A percentile compares a stretch with the other conserved stretches of the same genome.
phyloP scores from a whole-genome alignment of 2,113 vertebrate species.

The Rhodinocichla rosea region DNA sequence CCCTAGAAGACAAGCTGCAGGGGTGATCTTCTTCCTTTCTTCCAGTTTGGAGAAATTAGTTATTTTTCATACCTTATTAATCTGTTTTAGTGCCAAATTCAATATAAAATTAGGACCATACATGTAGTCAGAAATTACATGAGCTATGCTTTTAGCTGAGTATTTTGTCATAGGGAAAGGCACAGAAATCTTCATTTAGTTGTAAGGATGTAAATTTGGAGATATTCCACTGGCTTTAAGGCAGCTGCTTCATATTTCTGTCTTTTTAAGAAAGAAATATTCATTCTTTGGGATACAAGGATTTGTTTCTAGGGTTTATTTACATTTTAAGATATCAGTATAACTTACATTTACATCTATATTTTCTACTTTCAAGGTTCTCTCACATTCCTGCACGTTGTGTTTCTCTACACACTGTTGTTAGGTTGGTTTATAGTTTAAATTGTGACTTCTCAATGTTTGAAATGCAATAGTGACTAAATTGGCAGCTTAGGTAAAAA shows the following conservation, averaged over 20 bases:
- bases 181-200: background rate
- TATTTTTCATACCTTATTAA: conserved; percentile 60
- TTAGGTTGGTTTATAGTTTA: background rate
- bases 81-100: conserved; percentile 45
- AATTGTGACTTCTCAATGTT: background rate
- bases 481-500: background rate
- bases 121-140: background rate
- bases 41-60: conserved; percentile 43
- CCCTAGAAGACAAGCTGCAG: background rate
- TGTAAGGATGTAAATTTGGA: background rate
- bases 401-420: background rate
- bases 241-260: background rate
- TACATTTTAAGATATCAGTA: background rate
- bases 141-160: conserved; percentile 14
- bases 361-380: background rate
- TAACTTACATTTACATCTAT: background rate
- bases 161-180: background rate
- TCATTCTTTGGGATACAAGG: background rate
- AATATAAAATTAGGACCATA: conserved; percentile 44
- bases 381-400: background rate
- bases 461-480: background rate
- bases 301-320: background rate
- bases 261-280: background rate
- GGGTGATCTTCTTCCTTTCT: conserved; percentile 13
- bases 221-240: background rate